Percentiles rank a stretch among this genome's conserved stretches.
Evolutionary conservation across 2,888 invertebrate genomes (phyloP).

Genomic region (Pollenia amentaria): DNA sequence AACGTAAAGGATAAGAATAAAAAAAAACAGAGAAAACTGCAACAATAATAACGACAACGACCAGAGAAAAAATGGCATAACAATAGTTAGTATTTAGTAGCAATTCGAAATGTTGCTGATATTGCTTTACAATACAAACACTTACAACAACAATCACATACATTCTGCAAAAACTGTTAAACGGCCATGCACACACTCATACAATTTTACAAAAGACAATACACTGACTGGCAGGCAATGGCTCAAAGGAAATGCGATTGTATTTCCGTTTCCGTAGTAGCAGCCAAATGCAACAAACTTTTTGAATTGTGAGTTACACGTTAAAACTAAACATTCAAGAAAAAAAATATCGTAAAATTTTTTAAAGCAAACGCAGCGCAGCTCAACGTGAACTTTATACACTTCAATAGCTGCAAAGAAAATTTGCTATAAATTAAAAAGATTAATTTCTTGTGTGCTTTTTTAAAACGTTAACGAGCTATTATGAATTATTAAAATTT

Average conservation of each 20-base stretch:
- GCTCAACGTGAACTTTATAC: constrained; percentile 20
- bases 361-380: background rate
- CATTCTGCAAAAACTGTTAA: background rate
- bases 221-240: constrained; percentile 16
- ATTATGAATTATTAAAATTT: too few species aligned
- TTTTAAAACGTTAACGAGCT: too few species aligned
- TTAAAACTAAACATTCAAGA: constrained; percentile 43
- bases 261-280: constrained; percentile 68
- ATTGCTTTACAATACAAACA: constrained; percentile 3
- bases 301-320: constrained; percentile 58
- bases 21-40: constrained; percentile 40
- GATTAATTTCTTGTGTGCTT: background rate
- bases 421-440: constrained; percentile 5
- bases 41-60: constrained; percentile 34
- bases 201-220: constrained; percentile 29
- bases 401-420: constrained; percentile 4
- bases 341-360: background rate
- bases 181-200: constrained; percentile 1
- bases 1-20: constrained; percentile 47
- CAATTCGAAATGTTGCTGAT: constrained; percentile 39
- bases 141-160: background rate
- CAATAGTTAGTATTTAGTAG: constrained; percentile 44
- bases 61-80: constrained; percentile 45
- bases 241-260: constrained; percentile 73
- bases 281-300: constrained; percentile 62